Percentiles rank a stretch among this genome's conserved stretches.
These are phyloP conservation scores for Napeogenes sylphis DNA, from an alignment of 2,888 invertebrate genomes.

Conservation along the genomic window DNA sequence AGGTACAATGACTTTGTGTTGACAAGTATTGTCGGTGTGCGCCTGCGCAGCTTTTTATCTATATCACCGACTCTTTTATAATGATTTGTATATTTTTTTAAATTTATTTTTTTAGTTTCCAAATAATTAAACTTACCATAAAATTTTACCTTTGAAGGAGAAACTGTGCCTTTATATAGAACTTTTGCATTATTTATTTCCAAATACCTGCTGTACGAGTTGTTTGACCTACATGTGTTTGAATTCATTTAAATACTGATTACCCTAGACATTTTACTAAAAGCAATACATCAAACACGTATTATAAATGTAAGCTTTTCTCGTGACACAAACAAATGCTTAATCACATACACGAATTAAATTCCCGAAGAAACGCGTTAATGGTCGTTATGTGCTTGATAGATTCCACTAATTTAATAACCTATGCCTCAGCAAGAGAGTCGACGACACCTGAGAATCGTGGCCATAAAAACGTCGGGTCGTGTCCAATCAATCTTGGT, in stretches of 20 bases:
- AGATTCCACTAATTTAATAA: slow-evolving; percentile 72
- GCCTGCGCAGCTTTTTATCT: slow-evolving; percentile 31
- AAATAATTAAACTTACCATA: not conserved
- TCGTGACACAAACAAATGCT: slow-evolving; percentile 17
- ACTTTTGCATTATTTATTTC: not conserved
- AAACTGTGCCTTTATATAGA: not conserved
- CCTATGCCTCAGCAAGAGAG: slow-evolving; percentile 56
- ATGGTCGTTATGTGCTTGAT: slow-evolving; percentile 55
- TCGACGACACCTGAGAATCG: slow-evolving; percentile 69
- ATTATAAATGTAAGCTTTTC: slow-evolving; percentile 16
- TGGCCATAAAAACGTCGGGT: slow-evolving; percentile 71
- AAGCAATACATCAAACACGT: not conserved
- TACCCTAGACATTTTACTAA: not conserved
- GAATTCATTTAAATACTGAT: slow-evolving; percentile 5
- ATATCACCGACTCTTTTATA: slow-evolving; percentile 20
- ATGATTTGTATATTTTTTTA: slow-evolving; percentile 25
- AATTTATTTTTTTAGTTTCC: slow-evolving; percentile 14
- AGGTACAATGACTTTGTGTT: slow-evolving; percentile 47
- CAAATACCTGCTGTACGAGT: not conserved
- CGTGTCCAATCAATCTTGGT: slow-evolving; percentile 73
- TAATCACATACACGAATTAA: slow-evolving; percentile 13
- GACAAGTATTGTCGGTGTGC: slow-evolving; percentile 57
- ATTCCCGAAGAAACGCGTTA: slow-evolving; percentile 41
- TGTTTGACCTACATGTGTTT: not conserved
- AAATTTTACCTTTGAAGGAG: not conserved